These are phyloP conservation scores for Fulmarus glacialis DNA, from an alignment of 2,113 vertebrate genomes.

Conservation along the genomic window DNA sequence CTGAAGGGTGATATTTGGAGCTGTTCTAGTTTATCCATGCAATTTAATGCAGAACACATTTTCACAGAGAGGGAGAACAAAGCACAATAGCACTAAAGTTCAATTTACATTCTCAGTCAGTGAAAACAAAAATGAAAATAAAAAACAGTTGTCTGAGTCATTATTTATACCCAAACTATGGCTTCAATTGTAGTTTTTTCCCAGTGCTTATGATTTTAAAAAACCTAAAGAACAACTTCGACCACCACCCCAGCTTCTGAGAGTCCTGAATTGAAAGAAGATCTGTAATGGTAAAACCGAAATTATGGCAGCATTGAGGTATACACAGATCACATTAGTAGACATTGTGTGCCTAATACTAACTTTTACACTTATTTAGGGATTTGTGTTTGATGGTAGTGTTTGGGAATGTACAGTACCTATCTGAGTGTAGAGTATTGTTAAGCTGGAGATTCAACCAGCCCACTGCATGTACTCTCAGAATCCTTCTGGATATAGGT, in stretches of 20 bases:
- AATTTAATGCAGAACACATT: slow-evolving; percentile 83
- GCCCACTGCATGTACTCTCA: background rate
- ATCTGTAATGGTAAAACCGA: background rate
- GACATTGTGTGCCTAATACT: background rate
- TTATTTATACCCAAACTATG: slow-evolving; percentile 61
- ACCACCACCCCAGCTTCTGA: background rate
- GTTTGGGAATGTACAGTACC: background rate
- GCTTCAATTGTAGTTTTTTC: slow-evolving; percentile 41
- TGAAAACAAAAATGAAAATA: slow-evolving; percentile 83
- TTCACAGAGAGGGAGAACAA: slow-evolving; percentile 77
- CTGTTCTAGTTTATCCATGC: slow-evolving; percentile 70
- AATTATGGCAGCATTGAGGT: background rate
- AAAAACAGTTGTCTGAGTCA: slow-evolving; percentile 74
- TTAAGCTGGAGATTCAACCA: background rate
- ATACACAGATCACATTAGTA: background rate
- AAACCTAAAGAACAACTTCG: background rate
- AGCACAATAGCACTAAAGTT: slow-evolving; percentile 79
- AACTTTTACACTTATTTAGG: background rate
- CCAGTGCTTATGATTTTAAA: background rate
- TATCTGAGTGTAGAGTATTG: background rate
- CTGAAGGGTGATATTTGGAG: slow-evolving; percentile 73
- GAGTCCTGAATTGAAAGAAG: background rate
- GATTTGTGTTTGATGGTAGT: background rate
- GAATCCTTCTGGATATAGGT: background rate
- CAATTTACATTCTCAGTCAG: slow-evolving; percentile 82